These are phyloP conservation scores for Drosophila busckii DNA, from an alignment of 1,140 invertebrate species.

Conservation along the genomic window DNA sequence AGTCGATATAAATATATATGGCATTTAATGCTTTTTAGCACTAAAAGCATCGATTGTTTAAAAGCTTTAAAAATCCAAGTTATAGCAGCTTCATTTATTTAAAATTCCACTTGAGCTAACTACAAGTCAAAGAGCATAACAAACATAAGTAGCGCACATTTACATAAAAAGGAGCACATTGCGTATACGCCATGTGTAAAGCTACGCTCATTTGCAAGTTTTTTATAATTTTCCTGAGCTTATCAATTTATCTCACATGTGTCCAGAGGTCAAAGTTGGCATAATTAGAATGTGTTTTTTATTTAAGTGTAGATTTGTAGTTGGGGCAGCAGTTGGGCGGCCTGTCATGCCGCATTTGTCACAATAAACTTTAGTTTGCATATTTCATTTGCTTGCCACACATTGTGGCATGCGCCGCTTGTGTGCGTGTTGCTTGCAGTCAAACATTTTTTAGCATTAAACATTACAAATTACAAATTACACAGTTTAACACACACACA, in stretches of 20 bases:
- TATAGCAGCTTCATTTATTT: no score
- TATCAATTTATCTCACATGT: conserved; percentile 21
- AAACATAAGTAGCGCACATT: conserved; percentile 19
- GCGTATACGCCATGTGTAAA: conserved; percentile 44
- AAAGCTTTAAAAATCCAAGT: no score
- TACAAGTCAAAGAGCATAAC: background rate
- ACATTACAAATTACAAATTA: conserved; percentile 48
- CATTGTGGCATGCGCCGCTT: conserved; percentile 10
- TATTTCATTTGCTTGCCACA: conserved; percentile 52
- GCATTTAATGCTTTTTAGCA: no score
- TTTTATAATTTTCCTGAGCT: conserved; percentile 43
- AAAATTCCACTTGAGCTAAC: no score
- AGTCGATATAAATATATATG: no score
- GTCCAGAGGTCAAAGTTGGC: conserved; percentile 5
- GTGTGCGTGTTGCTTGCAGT: conserved; percentile 64
- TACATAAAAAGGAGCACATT: conserved; percentile 46
- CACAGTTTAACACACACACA: conserved; percentile 36
- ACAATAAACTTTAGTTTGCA: conserved; percentile 76
- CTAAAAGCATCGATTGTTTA: no score
- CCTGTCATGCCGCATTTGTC: conserved; percentile 77
- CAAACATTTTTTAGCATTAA: conserved; percentile 49
- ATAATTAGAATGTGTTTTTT: no score
- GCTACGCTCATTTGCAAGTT: conserved; percentile 17
- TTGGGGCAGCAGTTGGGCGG: conserved; percentile 50
- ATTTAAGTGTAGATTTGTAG: no score